phyloP scores from a whole-genome alignment of 1,140 invertebrate genomes.

The Zaprionus vittiger region DNA sequence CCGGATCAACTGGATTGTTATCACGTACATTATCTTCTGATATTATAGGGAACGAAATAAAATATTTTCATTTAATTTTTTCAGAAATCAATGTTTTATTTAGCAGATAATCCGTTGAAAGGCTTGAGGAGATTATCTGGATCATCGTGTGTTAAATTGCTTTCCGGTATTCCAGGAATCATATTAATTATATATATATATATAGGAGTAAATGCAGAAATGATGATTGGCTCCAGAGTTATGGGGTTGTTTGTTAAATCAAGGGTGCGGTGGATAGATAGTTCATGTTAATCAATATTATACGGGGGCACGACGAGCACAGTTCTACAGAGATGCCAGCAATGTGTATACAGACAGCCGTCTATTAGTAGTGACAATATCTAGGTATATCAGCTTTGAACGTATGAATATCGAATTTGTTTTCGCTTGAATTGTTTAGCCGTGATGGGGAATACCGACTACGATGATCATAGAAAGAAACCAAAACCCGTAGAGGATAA shows the following conservation, averaged over 20 bases:
- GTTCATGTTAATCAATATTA: constrained; percentile 43
- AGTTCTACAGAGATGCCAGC: constrained; percentile 31
- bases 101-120: constrained; percentile 26
- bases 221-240: constrained; percentile 62
- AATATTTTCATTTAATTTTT: constrained; percentile 25
- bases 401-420: constrained; percentile 28
- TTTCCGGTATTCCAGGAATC: constrained; percentile 79
- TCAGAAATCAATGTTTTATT: constrained; percentile 37
- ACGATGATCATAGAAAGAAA: constrained; percentile 57
- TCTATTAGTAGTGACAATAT: constrained; percentile 22
- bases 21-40: neutral
- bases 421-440: constrained; percentile 16
- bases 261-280: constrained; percentile 49
- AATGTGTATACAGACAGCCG: constrained; percentile 31
- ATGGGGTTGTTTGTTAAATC: constrained; percentile 42
- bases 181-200: constrained; percentile 30
- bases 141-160: constrained; percentile 62
- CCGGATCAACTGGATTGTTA: neutral
- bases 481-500: constrained; percentile 37
- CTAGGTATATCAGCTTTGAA: constrained; percentile 76
- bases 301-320: constrained; percentile 40
- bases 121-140: constrained; percentile 37
- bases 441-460: constrained; percentile 56
- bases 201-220: constrained; percentile 45
- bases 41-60: constrained; percentile 9